A percentile compares a stretch with the other conserved stretches of the same genome.
These are phyloP conservation scores for Cuniculus paca DNA, from an alignment of 2,797 vertebrate species.

Conservation along the genomic window DNA sequence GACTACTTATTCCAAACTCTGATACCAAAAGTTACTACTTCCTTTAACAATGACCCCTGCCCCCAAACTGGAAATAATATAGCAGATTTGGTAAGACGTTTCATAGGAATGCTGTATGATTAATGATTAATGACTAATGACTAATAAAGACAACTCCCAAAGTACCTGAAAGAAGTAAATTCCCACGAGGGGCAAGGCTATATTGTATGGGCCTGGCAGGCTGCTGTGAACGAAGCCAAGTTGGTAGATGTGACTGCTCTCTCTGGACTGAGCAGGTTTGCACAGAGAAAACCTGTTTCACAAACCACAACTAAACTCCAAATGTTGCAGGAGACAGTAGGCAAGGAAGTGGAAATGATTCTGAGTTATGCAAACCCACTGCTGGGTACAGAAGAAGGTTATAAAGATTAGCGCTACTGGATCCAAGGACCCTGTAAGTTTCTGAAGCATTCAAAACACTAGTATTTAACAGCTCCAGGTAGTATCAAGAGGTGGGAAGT, in stretches of 20 bases:
- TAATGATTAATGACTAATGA: background rate
- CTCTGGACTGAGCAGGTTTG: background rate
- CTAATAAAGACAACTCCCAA: constrained; percentile 17
- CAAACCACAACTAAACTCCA: background rate
- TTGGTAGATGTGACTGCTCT: background rate
- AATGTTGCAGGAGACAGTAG: background rate
- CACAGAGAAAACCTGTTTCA: constrained; percentile 15
- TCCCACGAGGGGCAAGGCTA: background rate
- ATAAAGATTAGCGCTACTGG: background rate
- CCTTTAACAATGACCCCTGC: background rate
- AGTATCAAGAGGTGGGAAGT: background rate
- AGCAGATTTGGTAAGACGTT: background rate
- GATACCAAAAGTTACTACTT: background rate
- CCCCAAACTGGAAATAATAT: background rate
- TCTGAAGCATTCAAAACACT: background rate
- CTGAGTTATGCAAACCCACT: background rate
- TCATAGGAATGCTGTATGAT: background rate
- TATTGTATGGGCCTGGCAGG: background rate
- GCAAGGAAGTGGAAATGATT: background rate
- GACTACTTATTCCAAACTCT: constrained; percentile 34
- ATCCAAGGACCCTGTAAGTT: background rate
- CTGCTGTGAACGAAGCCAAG: background rate
- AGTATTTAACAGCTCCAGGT: background rate
- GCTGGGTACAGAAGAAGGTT: background rate
- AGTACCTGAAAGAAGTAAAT: background rate